phyloP scores from a whole-genome alignment of 2,797 vertebrate species.

The Psittacula echo region DNA sequence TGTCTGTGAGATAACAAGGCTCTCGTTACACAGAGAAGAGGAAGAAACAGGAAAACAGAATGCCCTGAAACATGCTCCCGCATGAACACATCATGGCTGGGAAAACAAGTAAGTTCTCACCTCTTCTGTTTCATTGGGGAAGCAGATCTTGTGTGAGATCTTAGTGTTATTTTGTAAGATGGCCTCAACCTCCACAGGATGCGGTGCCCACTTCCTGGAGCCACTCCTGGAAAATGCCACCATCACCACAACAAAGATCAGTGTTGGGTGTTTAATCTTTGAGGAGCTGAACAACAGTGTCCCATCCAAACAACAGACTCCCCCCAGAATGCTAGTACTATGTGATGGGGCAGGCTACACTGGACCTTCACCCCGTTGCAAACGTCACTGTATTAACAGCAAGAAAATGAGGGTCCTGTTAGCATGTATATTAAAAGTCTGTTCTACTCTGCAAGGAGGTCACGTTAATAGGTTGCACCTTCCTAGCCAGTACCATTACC shows the following conservation, averaged over 20 bases:
- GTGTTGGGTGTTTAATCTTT: neutral
- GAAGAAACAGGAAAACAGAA: neutral
- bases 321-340: neutral
- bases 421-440: neutral
- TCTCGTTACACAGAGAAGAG: neutral
- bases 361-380: neutral
- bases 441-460: neutral
- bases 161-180: slow-evolving; percentile 88
- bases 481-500: neutral
- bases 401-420: neutral
- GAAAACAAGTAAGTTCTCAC: slow-evolving; percentile 71
- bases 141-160: slow-evolving; percentile 89
- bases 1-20: slow-evolving; percentile 73
- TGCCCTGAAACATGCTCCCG: neutral
- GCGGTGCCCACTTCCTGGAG: slow-evolving; percentile 92
- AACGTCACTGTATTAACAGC: neutral
- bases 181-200: slow-evolving; percentile 90
- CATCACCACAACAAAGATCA: neutral
- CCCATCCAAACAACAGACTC: neutral
- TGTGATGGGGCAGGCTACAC: rapidly evolving
- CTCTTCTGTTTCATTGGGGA: slow-evolving; percentile 90
- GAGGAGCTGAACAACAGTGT: neutral
- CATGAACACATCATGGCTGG: neutral
- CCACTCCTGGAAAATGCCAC: slow-evolving; percentile 81
- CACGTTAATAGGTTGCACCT: neutral